Conservation (phyloP, 2,797 vertebrate species). For the Coccyzus lansbergi region DNA sequence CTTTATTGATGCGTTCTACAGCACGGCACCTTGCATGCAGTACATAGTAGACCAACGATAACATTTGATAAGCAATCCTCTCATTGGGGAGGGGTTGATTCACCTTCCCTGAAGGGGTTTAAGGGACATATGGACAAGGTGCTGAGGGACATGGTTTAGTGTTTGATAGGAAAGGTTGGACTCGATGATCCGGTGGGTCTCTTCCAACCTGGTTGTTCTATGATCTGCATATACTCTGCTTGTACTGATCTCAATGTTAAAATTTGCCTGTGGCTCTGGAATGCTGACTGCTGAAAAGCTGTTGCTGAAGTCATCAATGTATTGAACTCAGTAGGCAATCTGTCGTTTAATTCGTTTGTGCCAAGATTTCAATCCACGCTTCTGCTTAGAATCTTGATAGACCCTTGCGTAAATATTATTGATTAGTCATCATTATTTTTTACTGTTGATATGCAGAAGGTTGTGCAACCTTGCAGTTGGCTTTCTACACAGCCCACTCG, state of each 20-base stretch:
- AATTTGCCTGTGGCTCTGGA: not conserved
- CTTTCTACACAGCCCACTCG: slow-evolving; percentile 1
- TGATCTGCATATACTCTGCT: not conserved
- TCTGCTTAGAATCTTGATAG: not conserved
- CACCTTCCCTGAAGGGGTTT: no score
- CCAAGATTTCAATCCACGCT: slow-evolving; percentile 24
- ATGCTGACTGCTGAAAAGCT: not conserved
- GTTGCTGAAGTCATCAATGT: not conserved
- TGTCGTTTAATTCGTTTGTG: slow-evolving; percentile 6
- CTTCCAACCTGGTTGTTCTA: no score
- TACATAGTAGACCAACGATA: not conserved
- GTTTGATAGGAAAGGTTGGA: no score
- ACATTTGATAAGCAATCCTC: not conserved
- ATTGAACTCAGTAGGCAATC: slow-evolving; percentile 19
- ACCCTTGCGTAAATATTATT: slow-evolving; percentile 50
- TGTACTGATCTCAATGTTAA: not conserved
- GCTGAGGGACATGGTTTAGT: no score
- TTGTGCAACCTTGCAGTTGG: slow-evolving; percentile 6
- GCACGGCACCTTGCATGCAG: not conserved
- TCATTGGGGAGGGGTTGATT: no score
- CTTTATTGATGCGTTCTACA: not conserved
- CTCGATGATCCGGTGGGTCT: no score
- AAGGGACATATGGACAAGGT: no score
- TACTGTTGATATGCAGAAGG: slow-evolving; percentile 40
- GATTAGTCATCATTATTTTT: slow-evolving; percentile 47